phyloP scores from a whole-genome alignment of 1,140 invertebrate genomes.

The Listronotus bonariensis region DNA sequence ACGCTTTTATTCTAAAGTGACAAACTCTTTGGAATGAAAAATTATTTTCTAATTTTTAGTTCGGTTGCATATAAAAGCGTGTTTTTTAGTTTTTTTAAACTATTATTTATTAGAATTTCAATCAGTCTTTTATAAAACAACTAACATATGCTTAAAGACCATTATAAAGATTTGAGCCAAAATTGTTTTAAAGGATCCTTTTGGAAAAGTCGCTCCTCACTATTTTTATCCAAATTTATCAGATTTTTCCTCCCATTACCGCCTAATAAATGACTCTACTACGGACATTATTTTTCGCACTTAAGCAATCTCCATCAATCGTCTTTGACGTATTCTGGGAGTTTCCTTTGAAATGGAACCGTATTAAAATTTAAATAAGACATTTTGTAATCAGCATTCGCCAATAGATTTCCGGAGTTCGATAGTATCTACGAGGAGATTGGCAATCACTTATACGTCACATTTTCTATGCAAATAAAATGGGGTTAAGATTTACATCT shows the following conservation, averaged over 20 bases:
- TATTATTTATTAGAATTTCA: no score
- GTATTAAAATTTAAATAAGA: conserved; percentile 55
- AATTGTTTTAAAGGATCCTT: no score
- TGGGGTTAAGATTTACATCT: conserved; percentile 51
- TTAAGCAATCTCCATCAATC: conserved; percentile 44
- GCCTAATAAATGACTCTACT: conserved; percentile 32
- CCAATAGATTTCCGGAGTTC: conserved; percentile 53
- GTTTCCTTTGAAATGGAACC: conserved; percentile 46
- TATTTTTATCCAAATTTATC: conserved; percentile 35
- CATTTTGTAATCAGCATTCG: conserved; percentile 53
- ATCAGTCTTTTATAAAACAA: no score
- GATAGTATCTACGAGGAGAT: conserved; percentile 50
- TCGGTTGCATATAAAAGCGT: no score
- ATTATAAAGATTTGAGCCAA: no score
- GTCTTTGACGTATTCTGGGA: conserved; percentile 41
- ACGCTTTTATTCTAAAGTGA: no score
- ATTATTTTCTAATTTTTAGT: no score
- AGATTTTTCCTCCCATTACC: conserved; percentile 35
- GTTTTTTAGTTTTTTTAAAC: no score
- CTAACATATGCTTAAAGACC: no score
- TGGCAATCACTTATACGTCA: conserved; percentile 54
- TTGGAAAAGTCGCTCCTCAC: neutral
- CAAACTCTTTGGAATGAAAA: no score
- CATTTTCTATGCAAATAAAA: conserved; percentile 55
- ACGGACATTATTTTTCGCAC: conserved; percentile 34